These are phyloP conservation scores for Cyaniris semiargus DNA, from an alignment of 2,888 invertebrate species.

Conservation along the genomic window DNA sequence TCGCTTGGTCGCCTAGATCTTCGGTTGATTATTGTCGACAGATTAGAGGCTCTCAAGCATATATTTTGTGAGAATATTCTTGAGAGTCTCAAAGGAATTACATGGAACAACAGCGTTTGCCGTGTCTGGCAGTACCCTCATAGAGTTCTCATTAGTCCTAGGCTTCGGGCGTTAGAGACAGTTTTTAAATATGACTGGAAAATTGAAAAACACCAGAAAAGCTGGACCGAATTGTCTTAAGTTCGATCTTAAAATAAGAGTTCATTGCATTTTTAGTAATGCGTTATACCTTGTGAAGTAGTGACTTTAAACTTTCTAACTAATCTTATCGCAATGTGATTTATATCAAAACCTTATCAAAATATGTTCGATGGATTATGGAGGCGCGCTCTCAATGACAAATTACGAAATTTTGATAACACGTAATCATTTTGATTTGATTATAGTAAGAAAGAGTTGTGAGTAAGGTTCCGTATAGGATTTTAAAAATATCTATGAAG, in stretches of 20 bases:
- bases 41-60: too few relatives aligned
- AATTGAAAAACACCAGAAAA: too few relatives aligned
- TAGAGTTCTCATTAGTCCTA: too few relatives aligned
- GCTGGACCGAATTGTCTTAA: too few relatives aligned
- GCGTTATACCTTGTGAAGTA: too few relatives aligned
- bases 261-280: not conserved
- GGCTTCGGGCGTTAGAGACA: not conserved
- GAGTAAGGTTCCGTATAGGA: not conserved
- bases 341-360: constrained; percentile 23
- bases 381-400: constrained; percentile 22
- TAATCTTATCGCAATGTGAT: constrained; percentile 23
- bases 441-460: not conserved
- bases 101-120: too few relatives aligned
- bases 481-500: not conserved
- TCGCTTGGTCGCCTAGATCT: too few relatives aligned
- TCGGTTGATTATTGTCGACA: too few relatives aligned
- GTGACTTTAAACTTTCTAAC: constrained; percentile 14
- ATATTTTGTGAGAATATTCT: too few relatives aligned
- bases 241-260: not conserved
- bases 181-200: too few relatives aligned
- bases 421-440: constrained; percentile 35
- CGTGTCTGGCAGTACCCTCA: too few relatives aligned
- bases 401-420: constrained; percentile 23
- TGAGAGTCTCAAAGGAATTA: too few relatives aligned
- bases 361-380: not conserved